Percentiles rank a stretch among this genome's conserved stretches.
These are phyloP conservation scores for Acrobasis suavella DNA, from an alignment of 2,888 invertebrate genomes.

Conservation along the genomic window DNA sequence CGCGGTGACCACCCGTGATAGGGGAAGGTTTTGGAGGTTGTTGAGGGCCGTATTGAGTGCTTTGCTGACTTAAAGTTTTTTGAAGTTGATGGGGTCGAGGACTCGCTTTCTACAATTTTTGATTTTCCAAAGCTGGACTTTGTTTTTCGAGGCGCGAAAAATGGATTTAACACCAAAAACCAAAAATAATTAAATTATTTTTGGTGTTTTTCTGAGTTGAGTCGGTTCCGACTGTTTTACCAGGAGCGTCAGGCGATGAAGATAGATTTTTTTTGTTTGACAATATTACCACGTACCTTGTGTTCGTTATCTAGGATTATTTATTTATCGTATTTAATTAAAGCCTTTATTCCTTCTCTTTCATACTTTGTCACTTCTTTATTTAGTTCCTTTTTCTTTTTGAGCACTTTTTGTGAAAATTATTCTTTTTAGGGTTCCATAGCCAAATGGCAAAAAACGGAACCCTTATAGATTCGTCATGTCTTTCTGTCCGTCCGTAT, in stretches of 20 bases:
- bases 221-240: not conserved
- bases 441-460: too few relatives aligned
- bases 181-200: not conserved
- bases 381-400: not conserved
- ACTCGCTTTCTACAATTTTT: not conserved
- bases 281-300: too few relatives aligned
- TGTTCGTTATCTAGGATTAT: not conserved
- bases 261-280: constrained; percentile 10
- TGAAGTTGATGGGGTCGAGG: not conserved
- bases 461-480: too few relatives aligned
- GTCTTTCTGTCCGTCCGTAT: too few relatives aligned
- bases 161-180: not conserved
- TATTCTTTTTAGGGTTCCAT: not conserved
- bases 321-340: not conserved
- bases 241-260: not conserved
- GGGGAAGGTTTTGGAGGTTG: not conserved
- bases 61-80: not conserved
- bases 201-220: not conserved
- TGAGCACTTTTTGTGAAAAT: not conserved
- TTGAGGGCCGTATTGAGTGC: not conserved
- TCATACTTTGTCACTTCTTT: not conserved
- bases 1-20: constrained; percentile 22
- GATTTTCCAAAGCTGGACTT: not conserved
- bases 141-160: not conserved
- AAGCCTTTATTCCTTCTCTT: not conserved